These are phyloP conservation scores for Sebastes taczanowskii DNA, from an alignment of 2,797 vertebrate genomes.

Conservation along the genomic window DNA sequence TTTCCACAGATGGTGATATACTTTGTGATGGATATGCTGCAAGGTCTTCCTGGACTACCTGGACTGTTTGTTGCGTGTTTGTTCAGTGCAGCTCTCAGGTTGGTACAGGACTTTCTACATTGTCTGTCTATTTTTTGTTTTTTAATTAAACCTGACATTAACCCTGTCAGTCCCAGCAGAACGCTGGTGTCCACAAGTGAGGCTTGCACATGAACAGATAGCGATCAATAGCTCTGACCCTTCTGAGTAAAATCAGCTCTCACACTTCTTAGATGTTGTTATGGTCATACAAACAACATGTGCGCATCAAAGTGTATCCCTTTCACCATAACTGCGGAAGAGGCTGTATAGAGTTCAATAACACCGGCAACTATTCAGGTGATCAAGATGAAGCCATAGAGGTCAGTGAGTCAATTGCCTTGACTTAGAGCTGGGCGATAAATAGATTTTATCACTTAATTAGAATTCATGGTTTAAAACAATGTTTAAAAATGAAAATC, in stretches of 20 bases:
- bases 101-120: not conserved
- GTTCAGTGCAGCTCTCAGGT: slow-evolving; percentile 94
- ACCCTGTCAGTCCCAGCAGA: too few relatives aligned
- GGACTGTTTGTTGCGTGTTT: slow-evolving; percentile 92
- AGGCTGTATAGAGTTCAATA: too few relatives aligned
- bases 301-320: too few relatives aligned
- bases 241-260: not conserved
- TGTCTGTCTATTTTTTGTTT: not conserved
- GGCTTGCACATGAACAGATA: not conserved
- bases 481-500: too few relatives aligned
- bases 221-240: too few relatives aligned
- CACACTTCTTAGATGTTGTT: not conserved
- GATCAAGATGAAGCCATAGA: fast-evolving
- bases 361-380: too few relatives aligned
- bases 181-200: too few relatives aligned
- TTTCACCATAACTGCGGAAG: too few relatives aligned
- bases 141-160: not conserved
- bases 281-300: not conserved
- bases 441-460: too few relatives aligned
- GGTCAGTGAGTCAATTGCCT: not conserved
- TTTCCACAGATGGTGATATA: slow-evolving; percentile 87
- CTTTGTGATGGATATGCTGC: slow-evolving; percentile 92
- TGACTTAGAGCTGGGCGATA: too few relatives aligned
- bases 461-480: too few relatives aligned
- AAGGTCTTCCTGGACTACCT: slow-evolving; percentile 86